Evolutionary conservation across 1,140 invertebrate species (phyloP), one percentile per base, ranked within the genome.

Genomic region (Microplitis mediator): DNA sequence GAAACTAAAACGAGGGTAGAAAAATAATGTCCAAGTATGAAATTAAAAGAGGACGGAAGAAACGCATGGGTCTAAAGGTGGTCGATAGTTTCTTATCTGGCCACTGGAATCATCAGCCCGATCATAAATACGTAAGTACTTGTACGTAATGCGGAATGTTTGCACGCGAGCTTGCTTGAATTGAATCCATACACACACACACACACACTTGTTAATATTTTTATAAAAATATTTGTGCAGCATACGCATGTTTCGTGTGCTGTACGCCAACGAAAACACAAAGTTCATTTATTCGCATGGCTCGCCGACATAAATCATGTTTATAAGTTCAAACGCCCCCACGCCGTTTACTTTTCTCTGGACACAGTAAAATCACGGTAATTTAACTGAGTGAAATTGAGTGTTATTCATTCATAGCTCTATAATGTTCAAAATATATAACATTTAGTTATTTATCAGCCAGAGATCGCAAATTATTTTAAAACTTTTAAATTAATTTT

Each of bases 101-200:
- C 51, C 34, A 11, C 54, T 8, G 50, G 39, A 73, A 80, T 78
- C 75, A 70, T 73, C 39, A 60, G 71, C 70, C 72, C 14, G 69
- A 76, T 77, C 76, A 80, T 77, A 78, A 80, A 80, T 80, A 78
- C 73, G 58, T 75, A 78, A 80, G 69, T 76, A 72, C 73, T 72
- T 65, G 52, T 74, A 73, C 39, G 66, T 75, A 72, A 71, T 73
- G 54, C 60, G 60, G 58, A 75, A 76, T 69, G 73, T 73, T 75
- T 63, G 75, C 76, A 77, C 73, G 78, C 78, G 69, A 79, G 39
- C 5, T 34, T 8, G 9, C 13, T 16, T 11, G 9, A 11, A 54
- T 9, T 45, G 39, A 45, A 45, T 45, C 5, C 51, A 63, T 56
- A 68, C 64, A 58, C 14, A 62, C 62, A n/a, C 31, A 51, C 39